A percentile compares a stretch with the other conserved stretches of the same genome.
phyloP scores from a whole-genome alignment of 2,113 vertebrate genomes.

The Lampris megalopsis region DNA sequence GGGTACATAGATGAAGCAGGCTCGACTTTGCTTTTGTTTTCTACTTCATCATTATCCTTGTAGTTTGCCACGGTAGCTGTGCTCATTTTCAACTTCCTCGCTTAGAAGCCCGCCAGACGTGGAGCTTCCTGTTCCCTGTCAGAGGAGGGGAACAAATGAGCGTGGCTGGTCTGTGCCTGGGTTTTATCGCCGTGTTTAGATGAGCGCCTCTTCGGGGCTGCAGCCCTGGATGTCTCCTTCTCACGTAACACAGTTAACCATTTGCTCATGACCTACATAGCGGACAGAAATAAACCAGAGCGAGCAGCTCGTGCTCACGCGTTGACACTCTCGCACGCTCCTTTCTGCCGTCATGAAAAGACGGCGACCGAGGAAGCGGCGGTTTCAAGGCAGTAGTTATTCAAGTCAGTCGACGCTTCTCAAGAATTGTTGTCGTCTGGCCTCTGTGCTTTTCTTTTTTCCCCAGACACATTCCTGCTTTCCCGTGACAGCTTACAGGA shows the following conservation, averaged over 20 bases:
- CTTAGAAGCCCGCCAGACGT: too few relatives aligned
- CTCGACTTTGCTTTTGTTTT: too few relatives aligned
- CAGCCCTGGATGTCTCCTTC: slow-evolving; percentile 28
- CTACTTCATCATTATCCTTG: too few relatives aligned
- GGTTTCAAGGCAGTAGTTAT: not conserved
- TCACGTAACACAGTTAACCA: slow-evolving; percentile 60
- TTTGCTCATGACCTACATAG: slow-evolving; percentile 69
- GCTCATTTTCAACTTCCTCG: too few relatives aligned
- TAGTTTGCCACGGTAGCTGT: too few relatives aligned
- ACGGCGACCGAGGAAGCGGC: not conserved
- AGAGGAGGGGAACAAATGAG: not conserved
- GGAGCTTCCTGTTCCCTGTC: not conserved
- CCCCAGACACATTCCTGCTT: slow-evolving; percentile 6
- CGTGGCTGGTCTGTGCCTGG: not conserved
- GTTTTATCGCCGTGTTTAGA: slow-evolving; percentile 2
- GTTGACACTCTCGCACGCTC: slow-evolving; percentile 1
- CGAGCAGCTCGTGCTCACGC: slow-evolving; percentile 1
- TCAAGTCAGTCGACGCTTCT: not conserved
- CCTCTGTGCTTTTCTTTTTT: not conserved
- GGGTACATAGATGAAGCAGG: too few relatives aligned
- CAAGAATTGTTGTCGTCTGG: not conserved
- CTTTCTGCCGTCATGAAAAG: slow-evolving; percentile 17
- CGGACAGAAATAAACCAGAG: slow-evolving; percentile 57
- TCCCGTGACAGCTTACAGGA: not conserved
- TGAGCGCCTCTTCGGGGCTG: slow-evolving; percentile 53